A percentile compares a stretch with the other conserved stretches of the same genome.
Evolutionary conservation across 2,113 vertebrate species (phyloP).

Genomic region (Tragelaphus imberbis): DNA sequence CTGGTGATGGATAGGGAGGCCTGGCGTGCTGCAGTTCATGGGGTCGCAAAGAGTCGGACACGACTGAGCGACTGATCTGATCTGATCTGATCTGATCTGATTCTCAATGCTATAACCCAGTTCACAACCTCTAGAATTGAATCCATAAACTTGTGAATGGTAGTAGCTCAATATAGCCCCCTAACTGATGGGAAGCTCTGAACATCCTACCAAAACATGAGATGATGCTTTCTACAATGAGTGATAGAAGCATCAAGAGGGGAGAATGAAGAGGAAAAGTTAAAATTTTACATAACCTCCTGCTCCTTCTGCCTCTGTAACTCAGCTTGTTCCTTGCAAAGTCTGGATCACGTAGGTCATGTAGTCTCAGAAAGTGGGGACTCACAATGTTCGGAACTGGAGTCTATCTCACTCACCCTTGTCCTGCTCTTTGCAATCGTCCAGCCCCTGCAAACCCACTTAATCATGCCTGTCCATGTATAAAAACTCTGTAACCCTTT

Average conservation of each 20-base stretch:
- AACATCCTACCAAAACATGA: neutral
- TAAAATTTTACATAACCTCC: neutral
- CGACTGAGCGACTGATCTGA: too few relatives aligned
- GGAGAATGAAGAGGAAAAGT: neutral
- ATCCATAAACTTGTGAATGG: neutral
- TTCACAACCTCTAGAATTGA: neutral
- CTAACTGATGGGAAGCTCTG: neutral
- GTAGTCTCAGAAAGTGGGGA: neutral
- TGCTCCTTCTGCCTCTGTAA: neutral
- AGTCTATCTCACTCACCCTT: neutral
- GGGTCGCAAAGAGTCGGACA: too few relatives aligned
- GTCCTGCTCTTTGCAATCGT: neutral
- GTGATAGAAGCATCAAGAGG: neutral
- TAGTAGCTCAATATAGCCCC: neutral
- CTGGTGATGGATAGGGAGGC: too few relatives aligned
- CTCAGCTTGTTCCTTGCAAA: neutral
- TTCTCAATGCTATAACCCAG: neutral
- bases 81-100: too few relatives aligned
- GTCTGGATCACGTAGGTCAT: neutral
- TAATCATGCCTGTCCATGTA: neutral
- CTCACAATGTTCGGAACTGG: neutral
- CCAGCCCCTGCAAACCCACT: neutral
- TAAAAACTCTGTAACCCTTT: neutral
- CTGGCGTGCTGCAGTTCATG: too few relatives aligned
- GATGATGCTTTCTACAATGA: neutral